Evolutionary conservation across 2,113 vertebrate species (phyloP).

Genomic region (Pseudorhombus dupliciocellatus): DNA sequence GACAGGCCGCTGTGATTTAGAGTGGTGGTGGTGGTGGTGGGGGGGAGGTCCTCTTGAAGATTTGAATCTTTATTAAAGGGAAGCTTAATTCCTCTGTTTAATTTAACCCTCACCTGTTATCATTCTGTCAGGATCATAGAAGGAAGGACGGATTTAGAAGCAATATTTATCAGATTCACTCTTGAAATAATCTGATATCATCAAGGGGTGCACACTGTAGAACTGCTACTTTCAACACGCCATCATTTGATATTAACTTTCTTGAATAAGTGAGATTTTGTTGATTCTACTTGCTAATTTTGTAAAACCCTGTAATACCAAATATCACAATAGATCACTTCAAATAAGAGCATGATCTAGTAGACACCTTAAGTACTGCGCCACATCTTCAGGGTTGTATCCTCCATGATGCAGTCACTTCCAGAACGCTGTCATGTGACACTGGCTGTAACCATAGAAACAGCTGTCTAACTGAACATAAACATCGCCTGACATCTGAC

Average conservation of each 20-base stretch:
- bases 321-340: too few relatives aligned
- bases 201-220: neutral
- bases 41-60: neutral
- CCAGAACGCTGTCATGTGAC: constrained; percentile 18
- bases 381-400: too few relatives aligned
- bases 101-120: neutral
- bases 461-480: constrained; percentile 60
- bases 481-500: constrained; percentile 63
- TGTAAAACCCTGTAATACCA: too few relatives aligned
- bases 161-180: neutral
- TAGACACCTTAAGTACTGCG: too few relatives aligned
- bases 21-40: too few relatives aligned
- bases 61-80: constrained; percentile 2
- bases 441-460: constrained; percentile 68
- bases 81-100: too few relatives aligned
- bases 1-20: constrained; percentile 31
- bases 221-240: neutral
- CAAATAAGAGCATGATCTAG: too few relatives aligned
- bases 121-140: neutral
- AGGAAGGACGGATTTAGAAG: too few relatives aligned
- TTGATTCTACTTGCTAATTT: too few relatives aligned
- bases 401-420: neutral
- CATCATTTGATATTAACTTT: too few relatives aligned
- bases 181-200: neutral
- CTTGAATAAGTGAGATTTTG: too few relatives aligned